Conservation (phyloP, 2,113 vertebrate genomes). For the Neogale vison region DNA sequence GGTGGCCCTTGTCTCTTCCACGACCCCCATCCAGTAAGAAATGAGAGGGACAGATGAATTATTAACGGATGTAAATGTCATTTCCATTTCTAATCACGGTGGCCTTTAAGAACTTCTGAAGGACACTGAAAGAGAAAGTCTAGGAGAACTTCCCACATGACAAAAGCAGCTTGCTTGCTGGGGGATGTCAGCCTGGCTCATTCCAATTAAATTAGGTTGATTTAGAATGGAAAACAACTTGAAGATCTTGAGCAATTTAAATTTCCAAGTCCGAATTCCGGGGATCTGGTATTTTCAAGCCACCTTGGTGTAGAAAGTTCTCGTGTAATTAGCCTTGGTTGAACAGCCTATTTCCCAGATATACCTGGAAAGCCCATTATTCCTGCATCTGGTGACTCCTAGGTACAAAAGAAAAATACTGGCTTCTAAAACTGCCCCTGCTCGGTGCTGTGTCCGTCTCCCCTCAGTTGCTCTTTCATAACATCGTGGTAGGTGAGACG, state of each 20-base stretch:
- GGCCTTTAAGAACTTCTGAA: background rate
- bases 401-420: background rate
- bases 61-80: background rate
- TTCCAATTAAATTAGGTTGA: background rate
- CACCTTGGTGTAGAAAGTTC: background rate
- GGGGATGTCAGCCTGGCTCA: background rate
- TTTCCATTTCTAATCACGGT: background rate
- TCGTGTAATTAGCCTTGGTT: slow-evolving; percentile 2
- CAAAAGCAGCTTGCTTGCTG: background rate
- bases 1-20: background rate
- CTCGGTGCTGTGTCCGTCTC: background rate
- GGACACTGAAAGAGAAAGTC: background rate
- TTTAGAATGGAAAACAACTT: background rate
- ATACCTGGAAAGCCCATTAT: background rate
- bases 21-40: background rate
- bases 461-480: background rate
- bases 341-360: background rate
- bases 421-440: background rate
- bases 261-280: background rate
- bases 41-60: background rate
- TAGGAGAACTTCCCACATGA: background rate
- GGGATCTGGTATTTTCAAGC: background rate
- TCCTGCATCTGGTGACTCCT: background rate
- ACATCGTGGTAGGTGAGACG: background rate
- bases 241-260: background rate